phyloP scores from a whole-genome alignment of 2,113 vertebrate species.

The Myrmecophaga tridactyla region DNA sequence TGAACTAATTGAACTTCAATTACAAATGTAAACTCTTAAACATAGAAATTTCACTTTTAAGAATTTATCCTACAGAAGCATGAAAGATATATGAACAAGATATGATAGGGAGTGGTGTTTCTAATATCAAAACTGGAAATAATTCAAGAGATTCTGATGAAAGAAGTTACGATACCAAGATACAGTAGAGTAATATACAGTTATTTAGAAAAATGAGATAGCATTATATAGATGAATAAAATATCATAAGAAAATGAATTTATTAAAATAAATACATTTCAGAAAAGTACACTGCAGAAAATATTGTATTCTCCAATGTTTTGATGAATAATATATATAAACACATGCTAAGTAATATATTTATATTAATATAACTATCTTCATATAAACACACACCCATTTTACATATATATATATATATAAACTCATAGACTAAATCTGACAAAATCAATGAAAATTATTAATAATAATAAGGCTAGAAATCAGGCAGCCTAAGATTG shows the following conservation, averaged over 20 bases:
- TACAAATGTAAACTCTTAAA: not conserved
- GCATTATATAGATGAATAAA: not conserved
- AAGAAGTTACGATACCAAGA: not conserved
- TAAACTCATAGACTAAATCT: not conserved
- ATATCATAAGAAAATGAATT: not conserved
- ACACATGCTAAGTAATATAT: not conserved
- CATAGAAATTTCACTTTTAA: not conserved
- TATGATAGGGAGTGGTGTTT: not conserved
- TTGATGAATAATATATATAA: not conserved
- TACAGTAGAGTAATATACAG: not conserved
- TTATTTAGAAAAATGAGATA: not conserved
- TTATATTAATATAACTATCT: not conserved
- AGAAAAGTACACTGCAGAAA: not conserved
- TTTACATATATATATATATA: not conserved
- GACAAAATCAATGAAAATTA: not conserved
- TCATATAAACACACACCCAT: not conserved
- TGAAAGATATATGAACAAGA: not conserved
- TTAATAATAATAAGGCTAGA: not conserved
- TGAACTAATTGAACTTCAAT: slow-evolving; percentile 9
- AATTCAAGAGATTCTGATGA: not conserved
- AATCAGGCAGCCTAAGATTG: not conserved
- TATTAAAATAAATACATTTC: no score
- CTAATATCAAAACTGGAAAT: not conserved
- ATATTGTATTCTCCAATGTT: not conserved
- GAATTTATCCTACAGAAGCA: not conserved